Conservation (phyloP, 2,797 vertebrate genomes). For the Apogon talboti region DNA sequence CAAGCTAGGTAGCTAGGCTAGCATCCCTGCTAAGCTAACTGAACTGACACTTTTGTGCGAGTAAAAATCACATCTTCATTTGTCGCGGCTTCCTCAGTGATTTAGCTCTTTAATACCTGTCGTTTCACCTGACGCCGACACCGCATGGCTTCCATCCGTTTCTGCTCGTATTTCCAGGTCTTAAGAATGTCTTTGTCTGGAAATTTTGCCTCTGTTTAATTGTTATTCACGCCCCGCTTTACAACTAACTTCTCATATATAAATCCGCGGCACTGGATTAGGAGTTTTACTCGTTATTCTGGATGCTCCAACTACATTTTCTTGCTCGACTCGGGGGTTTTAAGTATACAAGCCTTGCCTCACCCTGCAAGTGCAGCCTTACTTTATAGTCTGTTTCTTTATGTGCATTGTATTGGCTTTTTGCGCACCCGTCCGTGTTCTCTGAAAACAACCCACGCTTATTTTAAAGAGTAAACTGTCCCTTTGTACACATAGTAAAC, state of each 20-base stretch:
- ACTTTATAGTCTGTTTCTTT: slow-evolving; percentile 25
- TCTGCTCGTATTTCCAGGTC: background rate
- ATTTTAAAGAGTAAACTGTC: background rate
- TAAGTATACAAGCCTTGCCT: slow-evolving; percentile 26
- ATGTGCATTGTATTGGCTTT: background rate
- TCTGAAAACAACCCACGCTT: background rate
- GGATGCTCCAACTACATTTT: background rate
- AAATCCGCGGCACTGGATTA: background rate
- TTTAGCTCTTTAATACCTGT: no score
- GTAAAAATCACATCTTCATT: slow-evolving; percentile 33
- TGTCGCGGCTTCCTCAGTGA: background rate
- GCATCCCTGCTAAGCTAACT: slow-evolving; percentile 61
- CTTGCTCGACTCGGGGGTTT: slow-evolving; percentile 2
- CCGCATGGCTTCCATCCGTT: background rate
- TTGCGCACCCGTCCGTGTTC: background rate
- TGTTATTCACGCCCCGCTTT: background rate
- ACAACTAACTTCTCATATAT: background rate
- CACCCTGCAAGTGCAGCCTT: slow-evolving; percentile 23
- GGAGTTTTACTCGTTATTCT: background rate
- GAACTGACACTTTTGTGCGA: slow-evolving; percentile 49
- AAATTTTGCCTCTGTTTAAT: slow-evolving; percentile 36
- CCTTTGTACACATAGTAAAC: background rate
- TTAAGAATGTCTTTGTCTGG: slow-evolving; percentile 26
- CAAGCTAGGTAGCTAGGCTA: slow-evolving; percentile 70
- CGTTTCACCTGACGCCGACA: background rate